phyloP scores from a whole-genome alignment of 2,113 vertebrate genomes.

The Eublepharis macularius region DNA sequence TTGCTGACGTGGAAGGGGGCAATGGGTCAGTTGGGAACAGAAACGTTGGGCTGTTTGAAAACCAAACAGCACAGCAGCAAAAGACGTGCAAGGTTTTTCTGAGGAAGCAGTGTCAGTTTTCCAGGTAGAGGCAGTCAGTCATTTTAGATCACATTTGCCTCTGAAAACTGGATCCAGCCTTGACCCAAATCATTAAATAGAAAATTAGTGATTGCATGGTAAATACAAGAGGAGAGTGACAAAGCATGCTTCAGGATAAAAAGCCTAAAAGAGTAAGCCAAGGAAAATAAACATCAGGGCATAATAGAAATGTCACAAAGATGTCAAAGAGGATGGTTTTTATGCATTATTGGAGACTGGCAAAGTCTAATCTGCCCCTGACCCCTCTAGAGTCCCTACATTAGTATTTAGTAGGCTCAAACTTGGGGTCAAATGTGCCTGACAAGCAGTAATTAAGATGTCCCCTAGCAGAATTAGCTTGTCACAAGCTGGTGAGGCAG shows the following conservation, averaged over 20 bases:
- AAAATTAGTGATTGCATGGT: background rate
- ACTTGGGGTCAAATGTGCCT: background rate
- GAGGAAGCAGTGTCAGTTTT: background rate
- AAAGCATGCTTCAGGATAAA: constrained; percentile 19
- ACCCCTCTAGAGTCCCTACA: background rate
- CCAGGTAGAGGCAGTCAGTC: constrained; percentile 7
- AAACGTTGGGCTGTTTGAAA: background rate
- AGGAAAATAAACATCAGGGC: background rate
- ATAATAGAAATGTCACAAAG: background rate
- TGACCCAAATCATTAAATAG: background rate
- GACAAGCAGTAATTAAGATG: background rate
- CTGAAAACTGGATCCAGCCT: background rate
- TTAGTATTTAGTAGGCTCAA: background rate
- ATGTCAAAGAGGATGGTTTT: background rate
- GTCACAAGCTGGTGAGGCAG: too few relatives aligned
- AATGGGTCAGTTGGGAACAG: background rate
- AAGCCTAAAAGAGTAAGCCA: constrained; percentile 20
- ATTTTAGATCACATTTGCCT: background rate
- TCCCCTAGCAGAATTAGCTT: background rate
- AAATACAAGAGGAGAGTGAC: background rate
- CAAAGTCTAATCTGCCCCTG: background rate
- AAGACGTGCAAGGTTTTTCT: constrained; percentile 1
- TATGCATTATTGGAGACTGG: background rate
- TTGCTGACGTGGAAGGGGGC: background rate
- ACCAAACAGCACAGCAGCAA: fast-evolving